A percentile compares a stretch with the other conserved stretches of the same genome.
These are phyloP conservation scores for Ennomos erosarius DNA, from an alignment of 2,888 invertebrate genomes.

Conservation along the genomic window DNA sequence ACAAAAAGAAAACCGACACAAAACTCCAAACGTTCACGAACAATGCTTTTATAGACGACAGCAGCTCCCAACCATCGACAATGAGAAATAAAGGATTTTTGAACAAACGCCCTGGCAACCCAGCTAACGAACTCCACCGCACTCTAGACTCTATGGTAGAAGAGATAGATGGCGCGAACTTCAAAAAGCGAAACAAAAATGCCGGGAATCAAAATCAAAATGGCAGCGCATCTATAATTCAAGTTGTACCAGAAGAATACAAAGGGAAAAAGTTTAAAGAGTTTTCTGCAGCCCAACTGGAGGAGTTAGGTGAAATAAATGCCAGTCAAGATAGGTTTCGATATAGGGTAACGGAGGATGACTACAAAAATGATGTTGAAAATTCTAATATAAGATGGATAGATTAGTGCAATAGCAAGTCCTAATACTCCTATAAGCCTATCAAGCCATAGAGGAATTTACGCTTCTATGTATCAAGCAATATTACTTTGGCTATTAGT, in stretches of 20 bases:
- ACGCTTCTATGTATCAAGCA: too few relatives aligned
- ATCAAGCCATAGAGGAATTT: too few relatives aligned
- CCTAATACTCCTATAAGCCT: too few relatives aligned
- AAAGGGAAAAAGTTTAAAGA: slow-evolving; percentile 71
- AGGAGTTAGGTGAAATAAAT: slow-evolving; percentile 67
- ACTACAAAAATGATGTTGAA: slow-evolving; percentile 64
- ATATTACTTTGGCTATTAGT: too few relatives aligned
- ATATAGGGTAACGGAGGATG: slow-evolving; percentile 63
- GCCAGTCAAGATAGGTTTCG: slow-evolving; percentile 71
- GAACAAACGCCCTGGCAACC: slow-evolving; percentile 66
- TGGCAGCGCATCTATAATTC: slow-evolving; percentile 29
- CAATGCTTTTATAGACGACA: slow-evolving; percentile 54
- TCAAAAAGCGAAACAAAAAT: slow-evolving; percentile 32
- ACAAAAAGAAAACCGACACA: slow-evolving; percentile 48
- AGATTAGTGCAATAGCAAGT: slow-evolving; percentile 48
- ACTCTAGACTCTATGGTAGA: slow-evolving; percentile 68
- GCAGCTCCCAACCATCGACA: slow-evolving; percentile 36
- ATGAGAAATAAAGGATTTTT: slow-evolving; percentile 64
- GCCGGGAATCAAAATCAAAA: slow-evolving; percentile 21
- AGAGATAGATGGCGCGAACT: slow-evolving; percentile 58
- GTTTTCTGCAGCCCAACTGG: slow-evolving; percentile 60
- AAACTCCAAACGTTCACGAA: slow-evolving; percentile 61
- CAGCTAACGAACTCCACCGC: slow-evolving; percentile 65
- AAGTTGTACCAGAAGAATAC: slow-evolving; percentile 54
- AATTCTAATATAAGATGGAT: slow-evolving; percentile 64